phyloP scores from a whole-genome alignment of 1,140 invertebrate species.

The Sminthurides bifidus region DNA sequence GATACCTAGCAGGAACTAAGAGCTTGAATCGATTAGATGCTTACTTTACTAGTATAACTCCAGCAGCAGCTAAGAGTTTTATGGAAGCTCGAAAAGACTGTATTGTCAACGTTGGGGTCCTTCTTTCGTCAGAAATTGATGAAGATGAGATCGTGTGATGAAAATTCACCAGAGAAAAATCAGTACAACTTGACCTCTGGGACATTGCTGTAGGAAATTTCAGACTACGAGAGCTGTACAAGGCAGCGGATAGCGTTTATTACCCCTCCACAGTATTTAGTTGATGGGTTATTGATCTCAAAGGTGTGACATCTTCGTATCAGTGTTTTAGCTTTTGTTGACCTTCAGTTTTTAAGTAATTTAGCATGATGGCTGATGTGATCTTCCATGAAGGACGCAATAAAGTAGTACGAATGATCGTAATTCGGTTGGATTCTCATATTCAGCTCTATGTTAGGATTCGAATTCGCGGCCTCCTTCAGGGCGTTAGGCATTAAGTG shows the following conservation, averaged over 20 bases:
- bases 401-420: constrained; percentile 94
- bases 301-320: too few species aligned
- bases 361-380: constrained; percentile 82
- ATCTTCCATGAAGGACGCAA: constrained; percentile 83
- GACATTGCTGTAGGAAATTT: background rate
- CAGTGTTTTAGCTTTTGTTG: background rate
- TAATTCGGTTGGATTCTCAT: constrained; percentile 66
- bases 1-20: constrained; percentile 7
- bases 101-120: background rate
- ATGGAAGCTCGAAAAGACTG: background rate
- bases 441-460: constrained; percentile 51
- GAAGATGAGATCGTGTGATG: background rate
- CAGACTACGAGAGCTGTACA: background rate
- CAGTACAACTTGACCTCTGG: background rate
- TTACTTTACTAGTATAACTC: constrained; percentile 22
- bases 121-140: background rate
- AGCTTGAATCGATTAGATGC: constrained; percentile 12
- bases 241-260: background rate
- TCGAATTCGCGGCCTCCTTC: constrained; percentile 52
- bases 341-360: constrained; percentile 36
- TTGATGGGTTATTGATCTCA: too few species aligned
- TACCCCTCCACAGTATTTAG: too few species aligned
- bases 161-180: background rate
- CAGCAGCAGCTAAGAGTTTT: constrained; percentile 17
- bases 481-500: constrained; percentile 82